A percentile compares a stretch with the other conserved stretches of the same genome.
Evolutionary conservation across 2,797 vertebrate genomes (phyloP).

Genomic region (Arnoldichthys spilopterus): DNA sequence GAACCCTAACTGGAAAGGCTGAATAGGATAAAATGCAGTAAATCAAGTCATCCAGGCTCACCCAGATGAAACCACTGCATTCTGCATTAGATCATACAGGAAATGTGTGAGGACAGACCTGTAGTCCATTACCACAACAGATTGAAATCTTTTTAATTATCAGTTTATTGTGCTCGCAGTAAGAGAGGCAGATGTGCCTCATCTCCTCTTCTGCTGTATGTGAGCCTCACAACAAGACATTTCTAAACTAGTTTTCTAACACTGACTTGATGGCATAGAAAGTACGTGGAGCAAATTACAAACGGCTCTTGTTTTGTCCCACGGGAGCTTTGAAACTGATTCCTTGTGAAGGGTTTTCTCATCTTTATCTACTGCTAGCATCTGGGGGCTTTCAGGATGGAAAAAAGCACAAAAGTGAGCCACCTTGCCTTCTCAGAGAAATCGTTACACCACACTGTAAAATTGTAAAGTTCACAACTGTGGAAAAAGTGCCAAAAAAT

Average conservation of each 20-base stretch:
- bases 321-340: not conserved
- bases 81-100: not conserved
- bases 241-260: not conserved
- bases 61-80: not conserved
- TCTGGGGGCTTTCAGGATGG: constrained; percentile 6
- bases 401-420: constrained; percentile 35
- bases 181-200: not conserved
- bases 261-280: not conserved
- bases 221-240: too few relatives aligned
- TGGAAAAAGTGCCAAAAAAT: constrained; percentile 47
- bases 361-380: constrained; percentile 5
- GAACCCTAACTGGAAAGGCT: not conserved
- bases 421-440: not conserved
- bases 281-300: not conserved
- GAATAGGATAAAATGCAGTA: not conserved
- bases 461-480: not conserved
- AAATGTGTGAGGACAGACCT: too few relatives aligned
- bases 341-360: not conserved
- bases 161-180: not conserved
- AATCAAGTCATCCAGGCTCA: not conserved
- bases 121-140: not conserved
- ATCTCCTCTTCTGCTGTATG: not conserved
- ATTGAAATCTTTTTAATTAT: not conserved
- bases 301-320: not conserved
- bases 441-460: not conserved